Conservation (phyloP, 2,888 invertebrate species). For the Bugula neritina region DNA sequence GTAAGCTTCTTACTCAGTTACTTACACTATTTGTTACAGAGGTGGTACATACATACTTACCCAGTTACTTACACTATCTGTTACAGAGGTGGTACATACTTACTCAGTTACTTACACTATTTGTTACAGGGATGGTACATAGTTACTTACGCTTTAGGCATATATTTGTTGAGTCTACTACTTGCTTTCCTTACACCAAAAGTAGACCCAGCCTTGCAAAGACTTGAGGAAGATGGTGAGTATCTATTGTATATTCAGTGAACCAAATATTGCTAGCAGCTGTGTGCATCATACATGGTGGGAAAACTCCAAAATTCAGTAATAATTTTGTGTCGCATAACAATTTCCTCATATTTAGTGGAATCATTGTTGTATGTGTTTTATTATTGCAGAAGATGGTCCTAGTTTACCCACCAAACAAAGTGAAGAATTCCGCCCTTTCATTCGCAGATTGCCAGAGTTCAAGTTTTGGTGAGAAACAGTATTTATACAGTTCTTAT, state of each 20-base stretch:
- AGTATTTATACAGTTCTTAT: too few relatives aligned
- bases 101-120: too few relatives aligned
- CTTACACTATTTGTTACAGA: constrained; percentile 68
- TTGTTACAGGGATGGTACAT: constrained; percentile 94
- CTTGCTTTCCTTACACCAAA: constrained; percentile 99
- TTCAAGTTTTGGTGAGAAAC: constrained; percentile 93
- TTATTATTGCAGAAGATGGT: constrained; percentile 69
- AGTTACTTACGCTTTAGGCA: constrained; percentile 95
- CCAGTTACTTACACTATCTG: too few relatives aligned
- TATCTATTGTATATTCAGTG: not conserved
- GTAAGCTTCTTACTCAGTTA: too few relatives aligned
- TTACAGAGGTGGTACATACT: constrained; percentile 96
- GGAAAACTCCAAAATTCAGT: too few relatives aligned
- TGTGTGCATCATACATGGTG: too few relatives aligned
- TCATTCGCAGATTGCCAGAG: constrained; percentile 90
- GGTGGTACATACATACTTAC: constrained; percentile 99
- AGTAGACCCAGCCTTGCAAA: constrained; percentile 88
- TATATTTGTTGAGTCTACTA: constrained; percentile 97
- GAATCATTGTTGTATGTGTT: too few relatives aligned
- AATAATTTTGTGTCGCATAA: too few relatives aligned
- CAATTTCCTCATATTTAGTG: too few relatives aligned
- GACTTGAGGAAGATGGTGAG: constrained; percentile 70
- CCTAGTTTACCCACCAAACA: constrained; percentile 89
- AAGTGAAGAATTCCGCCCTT: constrained; percentile 96
- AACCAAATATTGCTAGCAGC: too few relatives aligned